Evolutionary conservation across 1,140 invertebrate species (phyloP), one percentile per base, ranked within the genome.

Genomic region (Drosophila nannoptera): DNA sequence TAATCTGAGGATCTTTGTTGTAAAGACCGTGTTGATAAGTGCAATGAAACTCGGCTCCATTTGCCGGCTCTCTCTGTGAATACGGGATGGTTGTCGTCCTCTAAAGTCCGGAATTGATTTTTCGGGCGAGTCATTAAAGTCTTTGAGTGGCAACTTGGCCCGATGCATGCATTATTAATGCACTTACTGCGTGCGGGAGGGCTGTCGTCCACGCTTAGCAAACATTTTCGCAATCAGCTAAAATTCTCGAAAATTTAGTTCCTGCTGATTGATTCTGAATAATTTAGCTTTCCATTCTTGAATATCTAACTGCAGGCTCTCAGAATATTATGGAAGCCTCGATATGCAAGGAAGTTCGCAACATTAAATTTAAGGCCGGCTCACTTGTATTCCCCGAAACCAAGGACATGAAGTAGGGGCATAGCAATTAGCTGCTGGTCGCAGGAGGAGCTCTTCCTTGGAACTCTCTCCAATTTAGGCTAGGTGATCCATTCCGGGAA

Each of bases 61-160:
- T 58, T 56, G 72, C 65, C 62, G 16, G 68, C 9, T 16, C 36
- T 59, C 58, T 75, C 56, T 73, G 56, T 73, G 56, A 72, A 64
- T 43, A 46, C 42, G 40, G 62, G 62, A 78, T 78, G 78, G 56
- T 58, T 63, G 49, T 73, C 48, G 33, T 29, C 54, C 73, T 73
- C 68, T 87, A 78, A 82, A 77, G 77, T 72, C 73, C 71, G 62
- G 78, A 87, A 87, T 87, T 87, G 82, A 87, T 82, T 87, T 22
- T 82, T 78, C 70, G 40, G 69, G 73, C 83, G 48, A 77, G 78
- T 80, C 82, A 87, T 87, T 87, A 87, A 87, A 45, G 87, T 87
- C 63, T 60, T 73, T 77, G 73, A 55, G 61, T 55, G 7, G 16
- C 14, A 46, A 4, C 0, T 9, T 12, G 40, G 40, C 40, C 40